Evolutionary conservation across 2,888 invertebrate genomes (phyloP).

Genomic region (Machimus rusticus): DNA sequence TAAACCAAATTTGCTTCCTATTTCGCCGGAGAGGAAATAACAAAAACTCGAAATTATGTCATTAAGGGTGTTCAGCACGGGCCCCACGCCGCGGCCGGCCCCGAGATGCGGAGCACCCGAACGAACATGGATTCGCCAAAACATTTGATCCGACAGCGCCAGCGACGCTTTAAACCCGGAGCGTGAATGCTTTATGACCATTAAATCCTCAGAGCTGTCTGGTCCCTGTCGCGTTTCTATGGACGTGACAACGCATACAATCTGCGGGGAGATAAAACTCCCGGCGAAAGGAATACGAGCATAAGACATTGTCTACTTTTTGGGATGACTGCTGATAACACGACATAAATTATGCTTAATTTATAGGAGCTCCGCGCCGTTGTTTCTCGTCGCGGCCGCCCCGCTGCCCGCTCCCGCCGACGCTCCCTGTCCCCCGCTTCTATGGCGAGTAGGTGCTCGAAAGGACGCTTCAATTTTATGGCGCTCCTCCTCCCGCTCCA

Average conservation of each 20-base stretch:
- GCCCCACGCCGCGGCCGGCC: not conserved
- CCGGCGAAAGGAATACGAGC: not conserved
- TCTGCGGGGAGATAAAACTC: slow-evolving; percentile 5
- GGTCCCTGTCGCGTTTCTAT: slow-evolving; percentile 18
- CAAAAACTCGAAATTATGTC: slow-evolving; percentile 23
- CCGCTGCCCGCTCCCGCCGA: not conserved
- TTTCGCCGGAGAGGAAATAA: slow-evolving; percentile 10
- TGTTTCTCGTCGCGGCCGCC: not conserved
- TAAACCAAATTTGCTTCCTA: slow-evolving; percentile 37
- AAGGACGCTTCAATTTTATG: not conserved
- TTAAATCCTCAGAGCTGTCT: slow-evolving; percentile 26
- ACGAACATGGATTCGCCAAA: not conserved
- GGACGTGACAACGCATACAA: slow-evolving; percentile 20
- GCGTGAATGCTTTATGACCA: slow-evolving; percentile 15
- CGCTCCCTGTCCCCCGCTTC: not conserved
- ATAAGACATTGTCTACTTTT: slow-evolving; percentile 6
- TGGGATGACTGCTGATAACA: slow-evolving; percentile 5
- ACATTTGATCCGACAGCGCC: not conserved
- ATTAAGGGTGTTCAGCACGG: not conserved
- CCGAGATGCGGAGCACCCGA: not conserved
- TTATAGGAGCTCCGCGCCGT: slow-evolving; percentile 4
- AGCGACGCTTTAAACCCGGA: not conserved
- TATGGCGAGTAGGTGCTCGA: not conserved
- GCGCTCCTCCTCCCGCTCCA: not conserved
- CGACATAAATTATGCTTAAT: slow-evolving; percentile 17